Evolutionary conservation across 2,888 invertebrate genomes (phyloP).

Genomic region (Hermaeophaga mercurialis): DNA sequence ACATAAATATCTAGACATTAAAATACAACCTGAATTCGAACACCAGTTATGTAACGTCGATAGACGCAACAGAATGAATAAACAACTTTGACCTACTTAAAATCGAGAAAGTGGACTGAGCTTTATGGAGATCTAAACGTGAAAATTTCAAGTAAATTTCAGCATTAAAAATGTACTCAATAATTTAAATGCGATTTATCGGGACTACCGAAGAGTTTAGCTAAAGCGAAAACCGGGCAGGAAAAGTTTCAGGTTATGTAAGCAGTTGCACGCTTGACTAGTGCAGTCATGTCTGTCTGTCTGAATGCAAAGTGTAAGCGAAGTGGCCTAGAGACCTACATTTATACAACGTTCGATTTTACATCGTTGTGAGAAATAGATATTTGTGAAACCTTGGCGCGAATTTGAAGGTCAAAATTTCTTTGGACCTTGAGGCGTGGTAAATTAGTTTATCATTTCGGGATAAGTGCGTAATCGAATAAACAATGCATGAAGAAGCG

Average conservation of each 20-base stretch:
- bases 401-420: conserved; percentile 58
- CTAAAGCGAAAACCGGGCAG: conserved; percentile 4
- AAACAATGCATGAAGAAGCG: conserved; percentile 73
- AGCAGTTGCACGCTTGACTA: conserved; percentile 71
- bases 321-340: conserved; percentile 91
- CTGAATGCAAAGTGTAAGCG: conserved; percentile 82
- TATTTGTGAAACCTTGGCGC: conserved; percentile 59
- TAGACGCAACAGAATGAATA: conserved; percentile 47
- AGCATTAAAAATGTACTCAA: conserved; percentile 15
- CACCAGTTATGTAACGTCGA: conserved; percentile 45
- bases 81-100: conserved; percentile 52
- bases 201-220: not conserved
- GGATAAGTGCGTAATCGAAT: conserved; percentile 56
- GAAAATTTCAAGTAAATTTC: conserved; percentile 8
- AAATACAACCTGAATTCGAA: conserved; percentile 40
- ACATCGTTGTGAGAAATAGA: conserved; percentile 59
- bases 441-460: conserved; percentile 57
- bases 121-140: conserved; percentile 23
- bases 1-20: conserved; percentile 35
- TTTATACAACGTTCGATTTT: conserved; percentile 71
- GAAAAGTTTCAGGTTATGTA: conserved; percentile 57
- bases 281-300: conserved; percentile 73
- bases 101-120: conserved; percentile 48
- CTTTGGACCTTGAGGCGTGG: conserved; percentile 56
- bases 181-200: conserved; percentile 17